A percentile compares a stretch with the other conserved stretches of the same genome.
Evolutionary conservation across 92 coral and sea anemone species (phyloP).

Genomic region (Isaurus tuberculatus): DNA sequence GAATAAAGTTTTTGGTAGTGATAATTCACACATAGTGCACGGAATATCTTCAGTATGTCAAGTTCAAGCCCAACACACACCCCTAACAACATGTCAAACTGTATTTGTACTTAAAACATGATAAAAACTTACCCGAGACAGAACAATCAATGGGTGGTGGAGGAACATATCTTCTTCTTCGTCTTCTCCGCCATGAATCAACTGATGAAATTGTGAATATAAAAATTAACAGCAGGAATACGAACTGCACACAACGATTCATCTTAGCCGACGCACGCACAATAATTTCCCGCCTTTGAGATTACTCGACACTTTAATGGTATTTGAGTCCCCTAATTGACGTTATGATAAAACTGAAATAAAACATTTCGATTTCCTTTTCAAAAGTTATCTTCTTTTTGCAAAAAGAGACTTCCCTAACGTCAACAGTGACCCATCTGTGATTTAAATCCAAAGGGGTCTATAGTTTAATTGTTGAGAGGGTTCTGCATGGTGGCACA

Average conservation of each 20-base stretch:
- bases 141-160: conserved; percentile 75
- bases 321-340: neutral
- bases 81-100: neutral
- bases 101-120: neutral
- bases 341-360: neutral
- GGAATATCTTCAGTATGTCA: too few species aligned
- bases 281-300: neutral
- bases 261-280: neutral
- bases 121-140: conserved; percentile 62
- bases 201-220: conserved; percentile 3
- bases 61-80: neutral
- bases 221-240: conserved; percentile 1
- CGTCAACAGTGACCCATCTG: neutral
- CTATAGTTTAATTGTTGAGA: neutral
- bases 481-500: too few species aligned
- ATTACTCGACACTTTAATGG: neutral
- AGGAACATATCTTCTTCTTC: conserved; percentile 71
- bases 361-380: neutral
- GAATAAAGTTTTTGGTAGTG: neutral
- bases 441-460: neutral
- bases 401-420: neutral
- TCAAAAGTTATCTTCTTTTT: neutral
- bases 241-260: neutral
- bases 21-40: neutral
- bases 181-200: conserved; percentile 66